Evolutionary conservation across 2,888 invertebrate genomes (phyloP).

Genomic region (Habroteleia sp.): DNA sequence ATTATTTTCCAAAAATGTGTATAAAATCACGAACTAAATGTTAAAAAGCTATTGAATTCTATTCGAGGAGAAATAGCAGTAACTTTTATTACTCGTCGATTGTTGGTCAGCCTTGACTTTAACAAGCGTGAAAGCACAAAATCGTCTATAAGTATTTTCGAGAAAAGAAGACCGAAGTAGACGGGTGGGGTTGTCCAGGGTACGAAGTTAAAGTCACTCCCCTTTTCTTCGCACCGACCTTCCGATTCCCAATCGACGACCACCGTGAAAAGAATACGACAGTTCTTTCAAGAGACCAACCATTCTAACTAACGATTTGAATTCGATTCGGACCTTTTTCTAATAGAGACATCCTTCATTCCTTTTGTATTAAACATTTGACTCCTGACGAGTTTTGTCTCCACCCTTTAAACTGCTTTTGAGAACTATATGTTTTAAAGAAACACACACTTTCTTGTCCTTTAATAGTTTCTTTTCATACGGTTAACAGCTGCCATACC

Average conservation of each 20-base stretch:
- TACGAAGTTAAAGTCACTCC: slow-evolving; percentile 74
- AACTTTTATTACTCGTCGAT: slow-evolving; percentile 63
- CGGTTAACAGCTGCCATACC: slow-evolving; percentile 60
- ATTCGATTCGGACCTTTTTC: slow-evolving; percentile 73
- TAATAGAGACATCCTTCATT: slow-evolving; percentile 80
- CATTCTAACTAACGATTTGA: slow-evolving; percentile 63
- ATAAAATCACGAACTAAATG: too few species aligned
- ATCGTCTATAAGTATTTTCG: slow-evolving; percentile 55
- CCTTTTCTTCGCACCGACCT: slow-evolving; percentile 70
- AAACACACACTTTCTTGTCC: slow-evolving; percentile 26
- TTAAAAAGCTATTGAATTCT: too few species aligned
- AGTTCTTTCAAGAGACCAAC: slow-evolving; percentile 67
- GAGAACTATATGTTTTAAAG: slow-evolving; percentile 15
- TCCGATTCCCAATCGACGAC: slow-evolving; percentile 68
- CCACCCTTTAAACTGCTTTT: slow-evolving; percentile 53
- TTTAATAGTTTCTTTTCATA: slow-evolving; percentile 42
- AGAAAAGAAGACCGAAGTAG: slow-evolving; percentile 67
- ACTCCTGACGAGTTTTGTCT: slow-evolving; percentile 48
- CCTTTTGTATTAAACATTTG: slow-evolving; percentile 70
- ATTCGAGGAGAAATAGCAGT: slow-evolving; percentile 50
- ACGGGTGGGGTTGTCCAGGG: slow-evolving; percentile 71
- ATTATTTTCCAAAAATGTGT: too few species aligned
- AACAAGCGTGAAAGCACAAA: slow-evolving; percentile 65
- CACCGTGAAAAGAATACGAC: slow-evolving; percentile 70
- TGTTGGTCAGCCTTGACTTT: slow-evolving; percentile 71